Evolutionary conservation across 2,888 invertebrate species (phyloP).

Genomic region (Eumacrocentrus americanus): DNA sequence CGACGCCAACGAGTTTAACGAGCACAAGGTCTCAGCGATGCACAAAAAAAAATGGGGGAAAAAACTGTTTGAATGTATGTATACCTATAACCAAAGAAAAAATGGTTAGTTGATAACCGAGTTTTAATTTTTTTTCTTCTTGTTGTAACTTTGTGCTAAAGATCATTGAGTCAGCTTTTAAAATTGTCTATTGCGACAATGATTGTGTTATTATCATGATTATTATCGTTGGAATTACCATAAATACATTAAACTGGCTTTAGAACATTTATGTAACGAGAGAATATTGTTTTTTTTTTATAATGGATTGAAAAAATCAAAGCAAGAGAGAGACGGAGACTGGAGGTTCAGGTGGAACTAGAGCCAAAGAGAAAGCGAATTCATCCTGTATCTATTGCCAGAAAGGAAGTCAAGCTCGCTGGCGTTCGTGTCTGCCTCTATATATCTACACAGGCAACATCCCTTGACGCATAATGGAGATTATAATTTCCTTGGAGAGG

Average conservation of each 20-base stretch:
- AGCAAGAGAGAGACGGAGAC: not conserved
- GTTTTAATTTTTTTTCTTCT: not conserved
- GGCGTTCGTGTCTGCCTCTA: not conserved
- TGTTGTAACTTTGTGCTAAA: no score
- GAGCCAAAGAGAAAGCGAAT: constrained; percentile 38
- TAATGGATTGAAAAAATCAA: not conserved
- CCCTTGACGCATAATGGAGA: constrained; percentile 16
- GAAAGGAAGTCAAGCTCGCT: constrained; percentile 19
- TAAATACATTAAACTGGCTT: not conserved
- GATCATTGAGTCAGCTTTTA: not conserved
- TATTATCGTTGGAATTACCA: not conserved
- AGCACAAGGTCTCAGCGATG: not conserved
- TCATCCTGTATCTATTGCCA: constrained; percentile 29
- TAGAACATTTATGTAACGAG: not conserved
- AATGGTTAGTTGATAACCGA: not conserved
- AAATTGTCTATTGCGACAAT: constrained; percentile 1
- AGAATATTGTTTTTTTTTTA: not conserved
- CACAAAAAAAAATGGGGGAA: not conserved
- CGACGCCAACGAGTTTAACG: not conserved
- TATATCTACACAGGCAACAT: constrained; percentile 17
- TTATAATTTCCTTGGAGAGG: constrained; percentile 21
- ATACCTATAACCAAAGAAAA: not conserved
- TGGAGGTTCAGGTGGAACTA: constrained; percentile 24
- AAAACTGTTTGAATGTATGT: not conserved
- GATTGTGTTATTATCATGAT: not conserved